These are phyloP conservation scores for Allobates femoralis DNA, from an alignment of 2,797 vertebrate species.

Conservation along the genomic window DNA sequence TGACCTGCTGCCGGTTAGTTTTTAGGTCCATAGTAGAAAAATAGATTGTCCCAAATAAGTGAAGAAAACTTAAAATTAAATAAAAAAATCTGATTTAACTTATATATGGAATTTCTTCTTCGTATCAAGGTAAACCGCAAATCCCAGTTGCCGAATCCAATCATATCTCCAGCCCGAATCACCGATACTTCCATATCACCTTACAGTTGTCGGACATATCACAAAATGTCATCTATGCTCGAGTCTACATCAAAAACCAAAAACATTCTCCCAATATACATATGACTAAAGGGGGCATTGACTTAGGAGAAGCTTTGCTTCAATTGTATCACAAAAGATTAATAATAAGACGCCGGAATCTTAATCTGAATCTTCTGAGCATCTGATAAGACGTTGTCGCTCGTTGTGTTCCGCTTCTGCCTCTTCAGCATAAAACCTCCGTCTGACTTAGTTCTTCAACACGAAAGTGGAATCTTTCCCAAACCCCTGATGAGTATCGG, in stretches of 20 bases:
- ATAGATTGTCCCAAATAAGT: no score
- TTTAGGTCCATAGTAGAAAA: no score
- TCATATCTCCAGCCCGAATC: not conserved
- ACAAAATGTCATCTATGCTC: not conserved
- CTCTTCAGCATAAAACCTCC: constrained; percentile 23
- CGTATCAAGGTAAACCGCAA: not conserved
- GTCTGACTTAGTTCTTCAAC: constrained; percentile 18
- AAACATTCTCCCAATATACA: not conserved
- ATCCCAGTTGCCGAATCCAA: not conserved
- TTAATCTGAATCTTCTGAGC: not conserved
- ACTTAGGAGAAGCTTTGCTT: not conserved
- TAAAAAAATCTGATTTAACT: no score
- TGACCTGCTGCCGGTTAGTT: no score
- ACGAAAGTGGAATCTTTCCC: constrained; percentile 37
- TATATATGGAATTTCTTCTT: not conserved
- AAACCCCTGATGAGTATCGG: constrained; percentile 50
- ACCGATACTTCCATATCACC: not conserved
- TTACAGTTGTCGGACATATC: not conserved
- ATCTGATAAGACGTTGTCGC: not conserved
- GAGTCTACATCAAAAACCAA: not conserved
- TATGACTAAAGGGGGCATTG: not conserved
- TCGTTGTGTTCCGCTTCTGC: constrained; percentile 25
- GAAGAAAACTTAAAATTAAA: no score
- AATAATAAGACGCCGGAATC: not conserved
- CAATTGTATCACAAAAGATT: not conserved